phyloP scores from a whole-genome alignment of 2,888 invertebrate genomes.

The Malacosoma neustria region DNA sequence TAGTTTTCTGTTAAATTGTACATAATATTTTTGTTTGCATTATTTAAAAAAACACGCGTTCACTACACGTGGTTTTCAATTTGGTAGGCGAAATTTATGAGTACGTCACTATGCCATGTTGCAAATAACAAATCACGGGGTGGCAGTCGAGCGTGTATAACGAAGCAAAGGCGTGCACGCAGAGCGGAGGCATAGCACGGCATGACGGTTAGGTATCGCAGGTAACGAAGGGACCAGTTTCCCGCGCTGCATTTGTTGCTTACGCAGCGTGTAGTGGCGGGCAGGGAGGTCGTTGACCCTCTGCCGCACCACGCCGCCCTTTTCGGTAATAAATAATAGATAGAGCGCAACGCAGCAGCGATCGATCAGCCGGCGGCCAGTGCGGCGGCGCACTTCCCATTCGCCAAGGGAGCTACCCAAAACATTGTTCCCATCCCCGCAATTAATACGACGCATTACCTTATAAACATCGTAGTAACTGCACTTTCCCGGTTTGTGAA shows the following conservation, averaged over 20 bases:
- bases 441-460: conserved; percentile 14
- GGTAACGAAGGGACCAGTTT: conserved; percentile 40
- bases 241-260: conserved; percentile 60
- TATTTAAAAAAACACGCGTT: background rate
- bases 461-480: conserved; percentile 14
- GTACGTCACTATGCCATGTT: background rate
- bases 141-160: background rate
- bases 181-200: background rate
- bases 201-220: conserved; percentile 19
- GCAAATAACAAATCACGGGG: background rate
- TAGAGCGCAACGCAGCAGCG: conserved; percentile 54
- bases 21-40: too few species aligned
- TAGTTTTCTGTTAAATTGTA: too few species aligned
- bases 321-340: conserved; percentile 69
- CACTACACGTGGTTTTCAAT: background rate
- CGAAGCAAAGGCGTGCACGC: background rate
- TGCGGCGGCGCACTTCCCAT: conserved; percentile 47
- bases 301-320: conserved; percentile 60
- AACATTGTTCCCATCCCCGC: conserved; percentile 42
- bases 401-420: conserved; percentile 33
- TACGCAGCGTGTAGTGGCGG: conserved; percentile 44
- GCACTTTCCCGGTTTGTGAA: background rate
- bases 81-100: too few species aligned
- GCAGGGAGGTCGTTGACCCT: conserved; percentile 48
- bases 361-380: conserved; percentile 51